phyloP scores from a whole-genome alignment of 2,888 invertebrate genomes.

The Therioaphis trifolii region DNA sequence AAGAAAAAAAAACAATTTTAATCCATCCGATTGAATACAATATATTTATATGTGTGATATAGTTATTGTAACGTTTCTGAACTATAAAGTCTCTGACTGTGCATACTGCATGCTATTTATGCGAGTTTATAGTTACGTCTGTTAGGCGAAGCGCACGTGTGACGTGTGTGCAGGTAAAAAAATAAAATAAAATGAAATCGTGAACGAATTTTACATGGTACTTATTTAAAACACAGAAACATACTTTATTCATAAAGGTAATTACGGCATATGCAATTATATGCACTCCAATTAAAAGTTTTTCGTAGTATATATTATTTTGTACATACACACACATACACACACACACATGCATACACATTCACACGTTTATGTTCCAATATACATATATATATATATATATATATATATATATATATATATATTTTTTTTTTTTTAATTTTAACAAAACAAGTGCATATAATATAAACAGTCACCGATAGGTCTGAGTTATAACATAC shows the following conservation, averaged over 20 bases:
- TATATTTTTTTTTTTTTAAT: too few relatives aligned
- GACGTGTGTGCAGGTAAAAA: neutral
- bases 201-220: neutral
- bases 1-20: too few relatives aligned
- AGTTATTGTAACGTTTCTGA: too few relatives aligned
- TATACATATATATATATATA: too few relatives aligned
- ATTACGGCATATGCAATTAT: conserved; percentile 4
- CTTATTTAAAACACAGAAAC: neutral
- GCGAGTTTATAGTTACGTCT: too few relatives aligned
- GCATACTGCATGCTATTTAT: too few relatives aligned
- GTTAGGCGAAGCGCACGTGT: too few relatives aligned
- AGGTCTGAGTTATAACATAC: neutral
- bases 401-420: too few relatives aligned
- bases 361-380: neutral
- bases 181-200: neutral
- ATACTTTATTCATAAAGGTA: neutral
- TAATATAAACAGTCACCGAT: conserved; percentile 2
- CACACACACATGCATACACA: neutral
- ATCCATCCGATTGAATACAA: too few relatives aligned
- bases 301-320: neutral
- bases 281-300: conserved; percentile 15
- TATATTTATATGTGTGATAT: too few relatives aligned
- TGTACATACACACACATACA: too few relatives aligned
- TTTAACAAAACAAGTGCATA: conserved; percentile 1
- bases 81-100: too few relatives aligned